Evolutionary conservation across 2,888 invertebrate genomes (phyloP).

Genomic region (Rhogogaster chlorosoma): DNA sequence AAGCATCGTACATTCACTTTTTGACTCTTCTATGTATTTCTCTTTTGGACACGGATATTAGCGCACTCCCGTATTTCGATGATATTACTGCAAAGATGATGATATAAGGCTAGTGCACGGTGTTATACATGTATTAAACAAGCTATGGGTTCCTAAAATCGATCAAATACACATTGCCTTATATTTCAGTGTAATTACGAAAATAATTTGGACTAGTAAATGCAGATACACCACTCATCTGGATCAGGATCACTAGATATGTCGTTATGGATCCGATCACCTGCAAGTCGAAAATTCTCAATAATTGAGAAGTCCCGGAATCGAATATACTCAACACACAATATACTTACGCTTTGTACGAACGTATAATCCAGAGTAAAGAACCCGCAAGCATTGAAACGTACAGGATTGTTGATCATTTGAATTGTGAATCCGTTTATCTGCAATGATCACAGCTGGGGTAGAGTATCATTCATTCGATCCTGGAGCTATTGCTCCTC

Average conservation of each 20-base stretch:
- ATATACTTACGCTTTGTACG: constrained; percentile 53
- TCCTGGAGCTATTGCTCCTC: no score
- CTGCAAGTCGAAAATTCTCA: constrained; percentile 20
- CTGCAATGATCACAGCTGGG: background rate
- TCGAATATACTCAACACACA: constrained; percentile 4
- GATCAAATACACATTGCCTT: background rate
- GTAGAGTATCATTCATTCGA: background rate
- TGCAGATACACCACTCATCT: constrained; percentile 32
- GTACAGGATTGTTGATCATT: constrained; percentile 59
- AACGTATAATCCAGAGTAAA: constrained; percentile 55
- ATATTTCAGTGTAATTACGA: background rate
- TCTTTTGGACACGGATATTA: background rate
- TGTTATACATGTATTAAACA: background rate
- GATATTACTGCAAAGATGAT: background rate
- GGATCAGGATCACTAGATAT: constrained; percentile 58
- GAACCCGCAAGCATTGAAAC: constrained; percentile 58
- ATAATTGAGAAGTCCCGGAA: background rate
- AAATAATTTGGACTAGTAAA: background rate
- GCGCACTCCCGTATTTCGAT: no score
- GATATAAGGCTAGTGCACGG: background rate
- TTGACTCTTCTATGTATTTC: no score
- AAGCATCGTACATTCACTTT: no score
- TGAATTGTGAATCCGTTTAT: constrained; percentile 58
- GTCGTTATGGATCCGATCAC: constrained; percentile 56
- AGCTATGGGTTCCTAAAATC: background rate